A percentile compares a stretch with the other conserved stretches of the same genome.
Evolutionary conservation across 64 coral and sea anemone genomes (phyloP).

Genomic region (Acropora tenuis): DNA sequence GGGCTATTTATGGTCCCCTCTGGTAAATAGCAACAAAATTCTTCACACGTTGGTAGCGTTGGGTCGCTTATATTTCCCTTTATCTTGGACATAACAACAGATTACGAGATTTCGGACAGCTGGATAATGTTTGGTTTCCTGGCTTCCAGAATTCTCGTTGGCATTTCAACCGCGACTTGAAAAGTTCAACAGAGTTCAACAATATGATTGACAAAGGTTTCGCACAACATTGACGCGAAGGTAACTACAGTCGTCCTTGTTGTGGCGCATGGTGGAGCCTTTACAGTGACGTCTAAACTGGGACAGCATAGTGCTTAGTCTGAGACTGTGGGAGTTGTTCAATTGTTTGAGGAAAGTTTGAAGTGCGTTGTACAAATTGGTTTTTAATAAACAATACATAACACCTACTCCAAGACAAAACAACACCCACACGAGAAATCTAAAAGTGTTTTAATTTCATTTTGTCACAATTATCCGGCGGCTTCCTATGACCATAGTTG

Average conservation of each 20-base stretch:
- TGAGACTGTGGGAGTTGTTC: constrained; percentile 11
- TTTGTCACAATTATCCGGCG: background rate
- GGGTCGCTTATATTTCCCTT: background rate
- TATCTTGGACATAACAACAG: background rate
- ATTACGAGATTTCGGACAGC: background rate
- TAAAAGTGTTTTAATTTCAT: too few species aligned
- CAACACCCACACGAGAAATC: background rate
- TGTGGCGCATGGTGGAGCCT: background rate
- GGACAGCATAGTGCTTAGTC: background rate
- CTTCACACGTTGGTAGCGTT: background rate
- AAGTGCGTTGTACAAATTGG: background rate
- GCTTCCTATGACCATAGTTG: background rate
- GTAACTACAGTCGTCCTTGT: background rate
- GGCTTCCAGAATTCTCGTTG: background rate
- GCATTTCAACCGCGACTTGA: background rate
- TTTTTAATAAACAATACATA: background rate
- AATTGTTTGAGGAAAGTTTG: background rate
- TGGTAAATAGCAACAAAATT: background rate
- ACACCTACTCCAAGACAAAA: background rate
- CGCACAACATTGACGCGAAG: background rate
- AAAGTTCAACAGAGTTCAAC: background rate
- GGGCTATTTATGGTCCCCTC: background rate
- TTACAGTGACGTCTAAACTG: background rate
- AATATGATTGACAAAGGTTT: background rate
- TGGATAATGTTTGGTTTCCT: background rate